Conservation (phyloP, 2,113 vertebrate species). For the Eolophus roseicapilla region DNA sequence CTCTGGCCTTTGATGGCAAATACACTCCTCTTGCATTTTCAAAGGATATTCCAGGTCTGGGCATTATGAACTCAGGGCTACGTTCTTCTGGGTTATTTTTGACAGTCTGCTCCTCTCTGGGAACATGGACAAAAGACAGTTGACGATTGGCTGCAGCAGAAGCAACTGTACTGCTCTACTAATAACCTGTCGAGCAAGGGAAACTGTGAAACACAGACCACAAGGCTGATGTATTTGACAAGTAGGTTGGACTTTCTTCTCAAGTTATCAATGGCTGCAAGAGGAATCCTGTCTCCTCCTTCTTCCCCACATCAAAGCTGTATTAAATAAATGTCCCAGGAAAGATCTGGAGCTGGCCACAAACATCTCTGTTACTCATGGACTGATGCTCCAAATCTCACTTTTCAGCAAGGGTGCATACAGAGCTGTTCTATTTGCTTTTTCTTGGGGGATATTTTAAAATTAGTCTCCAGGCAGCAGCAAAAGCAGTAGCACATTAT, state of each 20-base stretch:
- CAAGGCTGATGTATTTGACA: background rate
- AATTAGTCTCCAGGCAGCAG: background rate
- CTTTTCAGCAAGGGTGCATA: background rate
- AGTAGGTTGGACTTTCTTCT: background rate
- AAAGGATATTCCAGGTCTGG: background rate
- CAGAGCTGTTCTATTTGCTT: background rate
- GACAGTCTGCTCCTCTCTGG: background rate
- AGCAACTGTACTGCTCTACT: background rate
- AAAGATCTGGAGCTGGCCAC: background rate
- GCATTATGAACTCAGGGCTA: background rate
- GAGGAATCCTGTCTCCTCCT: background rate
- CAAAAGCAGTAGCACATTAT: conserved; percentile 8
- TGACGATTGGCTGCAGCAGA: background rate
- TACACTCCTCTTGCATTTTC: background rate
- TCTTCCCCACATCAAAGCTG: background rate
- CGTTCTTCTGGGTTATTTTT: background rate
- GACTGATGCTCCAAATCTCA: background rate
- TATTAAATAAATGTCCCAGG: background rate
- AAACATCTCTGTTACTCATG: background rate
- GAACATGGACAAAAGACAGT: background rate
- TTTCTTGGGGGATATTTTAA: background rate
- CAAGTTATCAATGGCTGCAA: background rate
- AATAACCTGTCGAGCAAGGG: background rate
- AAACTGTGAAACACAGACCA: background rate
- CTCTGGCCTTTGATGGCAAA: background rate